phyloP scores from a whole-genome alignment of 2,113 vertebrate genomes.

The Microtus montanus region DNA sequence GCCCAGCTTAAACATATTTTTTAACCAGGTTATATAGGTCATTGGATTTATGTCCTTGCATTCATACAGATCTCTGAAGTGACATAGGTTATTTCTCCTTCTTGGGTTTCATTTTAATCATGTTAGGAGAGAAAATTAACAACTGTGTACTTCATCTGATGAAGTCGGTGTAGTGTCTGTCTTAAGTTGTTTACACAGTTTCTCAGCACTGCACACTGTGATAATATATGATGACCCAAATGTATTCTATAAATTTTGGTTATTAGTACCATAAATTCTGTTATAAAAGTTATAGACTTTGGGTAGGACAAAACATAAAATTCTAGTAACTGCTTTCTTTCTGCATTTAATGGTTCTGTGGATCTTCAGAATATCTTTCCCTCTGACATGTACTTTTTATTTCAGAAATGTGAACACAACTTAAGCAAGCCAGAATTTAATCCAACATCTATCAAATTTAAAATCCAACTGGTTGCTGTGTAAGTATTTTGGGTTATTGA shows the following conservation, averaged over 20 bases:
- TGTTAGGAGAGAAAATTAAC: not conserved
- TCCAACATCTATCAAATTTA: constrained; percentile 99
- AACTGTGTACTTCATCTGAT: not conserved
- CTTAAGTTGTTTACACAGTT: not conserved
- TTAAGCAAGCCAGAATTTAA: constrained; percentile 99
- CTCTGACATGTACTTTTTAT: constrained; percentile 38
- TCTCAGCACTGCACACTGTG: not conserved
- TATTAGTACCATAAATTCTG: not conserved
- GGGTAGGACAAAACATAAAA: not conserved
- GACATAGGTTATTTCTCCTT: not conserved
- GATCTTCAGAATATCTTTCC: not conserved
- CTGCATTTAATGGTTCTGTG: not conserved
- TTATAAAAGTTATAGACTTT: constrained; percentile 17
- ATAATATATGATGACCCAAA: not conserved
- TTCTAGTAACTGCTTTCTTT: not conserved
- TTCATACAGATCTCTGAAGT: not conserved
- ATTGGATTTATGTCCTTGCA: constrained; percentile 22
- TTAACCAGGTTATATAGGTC: not conserved
- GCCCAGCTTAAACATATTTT: not conserved
- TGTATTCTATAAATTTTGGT: not conserved
- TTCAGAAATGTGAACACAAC: constrained; percentile 99
- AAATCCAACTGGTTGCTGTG: constrained; percentile 99
- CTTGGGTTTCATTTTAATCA: not conserved
- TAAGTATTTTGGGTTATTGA: constrained; percentile 87
- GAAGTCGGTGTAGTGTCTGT: not conserved